phyloP scores from a whole-genome alignment of 2,797 vertebrate genomes.

The Typhlichthys eigenmanni region DNA sequence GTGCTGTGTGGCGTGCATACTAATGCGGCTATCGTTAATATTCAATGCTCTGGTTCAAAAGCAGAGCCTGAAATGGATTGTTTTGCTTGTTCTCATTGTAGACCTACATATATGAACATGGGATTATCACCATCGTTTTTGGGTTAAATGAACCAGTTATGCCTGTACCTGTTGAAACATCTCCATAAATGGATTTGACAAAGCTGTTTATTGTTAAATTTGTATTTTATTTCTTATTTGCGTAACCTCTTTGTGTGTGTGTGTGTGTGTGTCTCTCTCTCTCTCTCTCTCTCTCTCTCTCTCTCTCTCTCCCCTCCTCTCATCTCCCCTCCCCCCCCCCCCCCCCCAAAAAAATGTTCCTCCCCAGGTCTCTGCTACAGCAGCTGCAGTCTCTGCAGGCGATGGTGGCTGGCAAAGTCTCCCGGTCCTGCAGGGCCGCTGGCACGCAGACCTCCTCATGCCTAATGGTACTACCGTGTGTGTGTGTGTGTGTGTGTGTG shows the following conservation, averaged over 20 bases:
- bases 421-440: constrained; percentile 87
- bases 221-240: no score
- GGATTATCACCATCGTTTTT: constrained; percentile 12
- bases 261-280: constrained; percentile 12
- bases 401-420: constrained; percentile 89
- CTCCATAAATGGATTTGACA: no score
- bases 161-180: constrained; percentile 3
- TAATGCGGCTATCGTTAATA: constrained; percentile 47
- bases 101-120: no score
- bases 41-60: constrained; percentile 35
- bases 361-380: constrained; percentile 90
- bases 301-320: constrained; percentile 25
- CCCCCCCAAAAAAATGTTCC: constrained; percentile 23
- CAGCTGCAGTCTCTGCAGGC: constrained; percentile 95
- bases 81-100: constrained; percentile 27
- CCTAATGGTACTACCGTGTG: constrained; percentile 85
- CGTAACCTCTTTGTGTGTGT: background rate
- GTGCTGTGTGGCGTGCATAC: constrained; percentile 27
- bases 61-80: constrained; percentile 16
- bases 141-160: constrained; percentile 42
- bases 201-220: no score
- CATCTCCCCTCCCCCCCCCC: constrained; percentile 26
- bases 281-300: constrained; percentile 28
- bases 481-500: constrained; percentile 8
- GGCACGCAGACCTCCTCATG: constrained; percentile 96